Conservation (phyloP, 2,113 vertebrate genomes). For the Cnemophilus loriae region DNA sequence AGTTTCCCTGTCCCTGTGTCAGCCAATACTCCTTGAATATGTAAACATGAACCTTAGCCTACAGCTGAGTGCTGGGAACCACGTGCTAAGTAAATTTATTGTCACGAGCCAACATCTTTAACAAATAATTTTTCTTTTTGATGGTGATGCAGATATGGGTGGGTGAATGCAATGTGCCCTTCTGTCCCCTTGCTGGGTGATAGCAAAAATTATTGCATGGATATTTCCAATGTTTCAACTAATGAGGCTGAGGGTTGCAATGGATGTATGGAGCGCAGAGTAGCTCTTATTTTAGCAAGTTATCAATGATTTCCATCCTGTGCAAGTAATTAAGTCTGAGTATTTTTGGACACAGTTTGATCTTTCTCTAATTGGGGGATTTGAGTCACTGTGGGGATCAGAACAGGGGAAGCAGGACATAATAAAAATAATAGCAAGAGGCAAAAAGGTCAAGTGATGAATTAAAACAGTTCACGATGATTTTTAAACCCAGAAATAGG, state of each 20-base stretch:
- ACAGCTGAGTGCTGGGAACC: background rate
- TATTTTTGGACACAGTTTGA: slow-evolving; percentile 14
- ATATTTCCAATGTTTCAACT: background rate
- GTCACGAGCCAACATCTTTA: background rate
- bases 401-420: background rate
- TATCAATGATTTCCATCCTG: slow-evolving; percentile 16
- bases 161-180: background rate
- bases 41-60: background rate
- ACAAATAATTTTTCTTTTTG: background rate
- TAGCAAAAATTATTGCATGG: background rate
- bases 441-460: background rate
- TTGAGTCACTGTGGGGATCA: slow-evolving; percentile 9
- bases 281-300: slow-evolving; percentile 11
- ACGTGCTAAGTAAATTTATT: background rate
- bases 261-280: background rate
- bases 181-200: background rate
- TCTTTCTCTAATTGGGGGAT: background rate
- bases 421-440: background rate
- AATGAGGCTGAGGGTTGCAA: background rate
- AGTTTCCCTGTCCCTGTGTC: background rate
- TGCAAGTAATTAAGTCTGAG: slow-evolving; percentile 15
- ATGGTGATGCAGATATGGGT: background rate
- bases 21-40: background rate
- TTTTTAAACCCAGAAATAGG: background rate
- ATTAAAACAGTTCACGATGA: background rate